Evolutionary conservation across 2,888 invertebrate species (phyloP).

Genomic region (Eristalinus aeneus): DNA sequence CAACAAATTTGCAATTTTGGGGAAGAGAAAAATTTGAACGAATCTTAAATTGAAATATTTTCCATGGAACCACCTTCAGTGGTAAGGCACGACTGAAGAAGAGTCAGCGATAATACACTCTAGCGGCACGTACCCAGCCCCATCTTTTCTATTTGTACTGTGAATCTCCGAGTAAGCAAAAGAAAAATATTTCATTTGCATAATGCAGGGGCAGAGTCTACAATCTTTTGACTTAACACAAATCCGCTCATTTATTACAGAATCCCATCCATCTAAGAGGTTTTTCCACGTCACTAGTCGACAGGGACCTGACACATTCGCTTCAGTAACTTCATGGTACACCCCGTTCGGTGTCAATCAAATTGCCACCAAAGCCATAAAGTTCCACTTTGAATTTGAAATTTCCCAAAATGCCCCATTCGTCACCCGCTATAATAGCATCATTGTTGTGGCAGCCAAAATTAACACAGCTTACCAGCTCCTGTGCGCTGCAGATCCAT

Average conservation of each 20-base stretch:
- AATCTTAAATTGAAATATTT: too few species aligned
- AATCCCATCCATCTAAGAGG: slow-evolving; percentile 17
- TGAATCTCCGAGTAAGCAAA: background rate
- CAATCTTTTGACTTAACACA: slow-evolving; percentile 22
- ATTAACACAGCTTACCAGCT: slow-evolving; percentile 26
- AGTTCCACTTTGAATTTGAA: slow-evolving; percentile 27
- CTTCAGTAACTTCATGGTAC: slow-evolving; percentile 28
- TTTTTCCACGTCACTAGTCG: slow-evolving; percentile 30
- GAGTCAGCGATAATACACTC: background rate
- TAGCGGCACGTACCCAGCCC: background rate
- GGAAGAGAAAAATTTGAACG: too few species aligned
- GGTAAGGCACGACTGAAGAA: too few species aligned
- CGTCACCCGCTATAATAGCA: background rate
- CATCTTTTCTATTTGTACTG: background rate
- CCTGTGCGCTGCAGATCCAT: background rate
- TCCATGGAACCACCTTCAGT: too few species aligned
- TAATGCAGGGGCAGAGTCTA: background rate
- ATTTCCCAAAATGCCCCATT: background rate
- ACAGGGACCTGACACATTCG: slow-evolving; percentile 37
- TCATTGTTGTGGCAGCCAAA: background rate
- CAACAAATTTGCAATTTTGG: too few species aligned
- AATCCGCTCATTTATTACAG: slow-evolving; percentile 42
- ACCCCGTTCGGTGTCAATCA: slow-evolving; percentile 46
- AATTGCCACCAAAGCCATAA: slow-evolving; percentile 39
- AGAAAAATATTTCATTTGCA: background rate